Evolutionary conservation across 2,888 invertebrate genomes (phyloP).

Genomic region (Gibbula magus): DNA sequence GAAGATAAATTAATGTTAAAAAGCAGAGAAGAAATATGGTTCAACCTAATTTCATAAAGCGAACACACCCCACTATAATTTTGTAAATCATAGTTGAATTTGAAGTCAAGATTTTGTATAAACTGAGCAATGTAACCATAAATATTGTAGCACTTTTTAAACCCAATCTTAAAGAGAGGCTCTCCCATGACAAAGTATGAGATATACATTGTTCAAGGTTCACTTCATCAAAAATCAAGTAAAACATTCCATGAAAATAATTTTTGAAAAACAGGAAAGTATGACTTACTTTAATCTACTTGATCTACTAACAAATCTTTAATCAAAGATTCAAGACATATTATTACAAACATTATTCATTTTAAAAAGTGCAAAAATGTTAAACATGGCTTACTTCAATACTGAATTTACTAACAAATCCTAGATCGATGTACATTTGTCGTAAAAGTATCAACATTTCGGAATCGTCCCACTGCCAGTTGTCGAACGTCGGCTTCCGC

Average conservation of each 20-base stretch:
- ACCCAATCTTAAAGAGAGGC: too few relatives aligned
- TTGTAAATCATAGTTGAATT: too few relatives aligned
- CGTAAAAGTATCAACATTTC: slow-evolving; percentile 86
- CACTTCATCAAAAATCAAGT: too few relatives aligned
- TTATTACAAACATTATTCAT: not conserved
- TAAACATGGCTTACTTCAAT: slow-evolving; percentile 79
- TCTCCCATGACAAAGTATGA: too few relatives aligned
- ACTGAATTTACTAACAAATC: slow-evolving; percentile 84
- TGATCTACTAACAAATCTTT: not conserved
- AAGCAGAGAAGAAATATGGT: too few relatives aligned
- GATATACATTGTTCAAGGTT: too few relatives aligned
- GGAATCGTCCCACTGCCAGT: slow-evolving; percentile 88
- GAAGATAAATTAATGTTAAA: not conserved
- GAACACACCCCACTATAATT: not conserved
- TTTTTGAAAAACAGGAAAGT: too few relatives aligned
- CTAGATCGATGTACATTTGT: slow-evolving; percentile 88
- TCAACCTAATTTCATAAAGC: too few relatives aligned
- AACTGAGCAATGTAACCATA: too few relatives aligned
- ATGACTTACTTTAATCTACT: not conserved
- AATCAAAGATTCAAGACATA: not conserved
- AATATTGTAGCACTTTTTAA: too few relatives aligned
- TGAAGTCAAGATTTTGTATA: too few relatives aligned
- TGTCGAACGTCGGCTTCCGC: slow-evolving; percentile 85
- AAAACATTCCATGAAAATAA: too few relatives aligned
- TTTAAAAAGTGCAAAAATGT: not conserved